A percentile compares a stretch with the other conserved stretches of the same genome.
Conservation (phyloP, 2,888 invertebrate species). For the Zygothrica quintamaculata region DNA sequence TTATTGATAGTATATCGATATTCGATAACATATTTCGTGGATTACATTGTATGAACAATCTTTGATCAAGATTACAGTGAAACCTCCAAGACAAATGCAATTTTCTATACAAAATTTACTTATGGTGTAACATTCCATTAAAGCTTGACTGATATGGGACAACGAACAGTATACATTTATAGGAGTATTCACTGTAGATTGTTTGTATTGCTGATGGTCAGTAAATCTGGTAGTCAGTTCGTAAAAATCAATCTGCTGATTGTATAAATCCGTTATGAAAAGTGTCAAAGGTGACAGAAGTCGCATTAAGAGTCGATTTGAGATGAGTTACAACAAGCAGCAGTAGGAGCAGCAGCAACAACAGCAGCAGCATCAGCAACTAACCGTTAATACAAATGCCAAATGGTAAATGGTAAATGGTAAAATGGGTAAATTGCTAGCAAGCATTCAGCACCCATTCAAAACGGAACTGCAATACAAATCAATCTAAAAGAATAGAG, state of each 20-base stretch:
- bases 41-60: too few species aligned
- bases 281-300: slow-evolving; percentile 76
- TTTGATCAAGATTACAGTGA: too few species aligned
- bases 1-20: too few species aligned
- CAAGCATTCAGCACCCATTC: slow-evolving; percentile 26
- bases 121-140: too few species aligned
- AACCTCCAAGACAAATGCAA: too few species aligned
- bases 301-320: slow-evolving; percentile 71
- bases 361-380: too few species aligned
- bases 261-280: slow-evolving; percentile 59
- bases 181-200: not conserved
- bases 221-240: slow-evolving; percentile 14
- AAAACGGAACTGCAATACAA: slow-evolving; percentile 66
- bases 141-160: too few species aligned
- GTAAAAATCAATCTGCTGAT: slow-evolving; percentile 52
- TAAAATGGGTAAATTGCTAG: slow-evolving; percentile 38
- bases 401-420: slow-evolving; percentile 30
- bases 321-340: slow-evolving; percentile 59
- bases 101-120: too few species aligned
- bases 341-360: too few species aligned
- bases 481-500: slow-evolving; percentile 62
- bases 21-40: too few species aligned
- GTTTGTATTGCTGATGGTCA: not conserved
- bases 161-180: too few species aligned
- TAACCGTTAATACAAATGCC: slow-evolving; percentile 65